Evolutionary conservation across 2,888 invertebrate genomes (phyloP), one percentile per base, ranked within the genome.

Genomic region (Tenthredo amoena): DNA sequence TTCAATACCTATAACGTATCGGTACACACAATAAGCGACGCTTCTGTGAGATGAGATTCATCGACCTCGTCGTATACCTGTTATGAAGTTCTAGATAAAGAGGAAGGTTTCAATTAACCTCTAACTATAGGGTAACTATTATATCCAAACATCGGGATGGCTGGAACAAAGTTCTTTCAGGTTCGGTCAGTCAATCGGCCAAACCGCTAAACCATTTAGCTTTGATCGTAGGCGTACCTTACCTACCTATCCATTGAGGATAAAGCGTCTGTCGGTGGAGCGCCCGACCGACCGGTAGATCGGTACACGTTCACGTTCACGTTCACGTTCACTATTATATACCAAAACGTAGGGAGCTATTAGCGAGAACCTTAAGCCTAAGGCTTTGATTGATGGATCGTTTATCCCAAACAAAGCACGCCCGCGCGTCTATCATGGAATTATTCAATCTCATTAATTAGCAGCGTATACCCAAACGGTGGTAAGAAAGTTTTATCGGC

Each of bases 351-450:
- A 18, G 62, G 21, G 81, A 81, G 81, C 81, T 81, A 81, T 81
- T 81, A 81, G 65, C 81, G 43, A 50, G 81, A 34, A 79, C n/a
- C 34, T 71, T n/a, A 71, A 62, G 62, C 81, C 62, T 21, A 34
- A 62, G 65, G 18, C 10, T 65, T 68, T 83, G 83, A 83, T 71
- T 71, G 83, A 83, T 83, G 62, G 83, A 83, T 50, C 83, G 43
- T 83, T 83, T 83, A 83, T 83, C 83, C 83, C 68, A 81, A 81
- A 62, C 81, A 81, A 81, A 81, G 83, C 68, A 83, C 83, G 83
- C 83, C 83, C 83, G 47, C 83, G 31, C 47, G 47, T 71, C 68
- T 68, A 83, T 83, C 83, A 62, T 65, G 43, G 62, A 81, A 68
- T 71, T 26, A 83, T 83, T 83, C 31, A 83, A 83, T 68, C 83